phyloP scores from a whole-genome alignment of 2,888 invertebrate species.

The Onchidella celtica region DNA sequence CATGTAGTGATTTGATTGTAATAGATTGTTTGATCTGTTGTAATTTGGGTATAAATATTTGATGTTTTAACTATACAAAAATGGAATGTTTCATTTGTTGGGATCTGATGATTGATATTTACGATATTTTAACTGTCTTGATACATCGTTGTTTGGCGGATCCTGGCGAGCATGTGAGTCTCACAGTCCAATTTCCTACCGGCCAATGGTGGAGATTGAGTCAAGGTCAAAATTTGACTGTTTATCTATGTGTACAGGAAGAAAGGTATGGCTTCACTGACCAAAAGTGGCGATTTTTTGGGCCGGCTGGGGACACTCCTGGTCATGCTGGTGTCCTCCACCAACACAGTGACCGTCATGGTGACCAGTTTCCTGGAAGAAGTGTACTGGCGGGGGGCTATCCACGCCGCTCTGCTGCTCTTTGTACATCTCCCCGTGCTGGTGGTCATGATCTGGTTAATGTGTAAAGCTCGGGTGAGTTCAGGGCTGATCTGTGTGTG shows the following conservation, averaged over 20 bases:
- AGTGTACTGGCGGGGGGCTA: conserved; percentile 28
- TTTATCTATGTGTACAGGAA: conserved; percentile 21
- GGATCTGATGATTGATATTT: too few relatives aligned
- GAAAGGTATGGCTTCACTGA: background rate
- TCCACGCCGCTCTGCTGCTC: conserved; percentile 20
- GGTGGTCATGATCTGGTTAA: conserved; percentile 37
- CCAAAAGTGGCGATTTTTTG: conserved; percentile 28
- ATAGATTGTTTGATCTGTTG: too few relatives aligned
- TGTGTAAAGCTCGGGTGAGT: conserved; percentile 37
- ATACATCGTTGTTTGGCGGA: too few relatives aligned
- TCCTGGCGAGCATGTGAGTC: too few relatives aligned
- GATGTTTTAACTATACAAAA: too few relatives aligned
- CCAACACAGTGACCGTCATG: conserved; percentile 20
- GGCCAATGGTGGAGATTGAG: background rate
- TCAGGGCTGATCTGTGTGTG: too few relatives aligned
- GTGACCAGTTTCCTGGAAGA: conserved; percentile 31
- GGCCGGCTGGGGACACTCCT: conserved; percentile 31
- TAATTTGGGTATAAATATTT: too few relatives aligned
- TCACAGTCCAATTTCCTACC: too few relatives aligned
- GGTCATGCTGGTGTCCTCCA: conserved; percentile 32
- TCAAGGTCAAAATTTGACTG: background rate
- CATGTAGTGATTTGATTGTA: too few relatives aligned
- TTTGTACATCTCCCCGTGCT: conserved; percentile 29
- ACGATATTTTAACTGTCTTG: too few relatives aligned
- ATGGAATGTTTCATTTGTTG: too few relatives aligned